Evolutionary conservation across 2,797 vertebrate genomes (phyloP).

Genomic region (Lepus townsendii): DNA sequence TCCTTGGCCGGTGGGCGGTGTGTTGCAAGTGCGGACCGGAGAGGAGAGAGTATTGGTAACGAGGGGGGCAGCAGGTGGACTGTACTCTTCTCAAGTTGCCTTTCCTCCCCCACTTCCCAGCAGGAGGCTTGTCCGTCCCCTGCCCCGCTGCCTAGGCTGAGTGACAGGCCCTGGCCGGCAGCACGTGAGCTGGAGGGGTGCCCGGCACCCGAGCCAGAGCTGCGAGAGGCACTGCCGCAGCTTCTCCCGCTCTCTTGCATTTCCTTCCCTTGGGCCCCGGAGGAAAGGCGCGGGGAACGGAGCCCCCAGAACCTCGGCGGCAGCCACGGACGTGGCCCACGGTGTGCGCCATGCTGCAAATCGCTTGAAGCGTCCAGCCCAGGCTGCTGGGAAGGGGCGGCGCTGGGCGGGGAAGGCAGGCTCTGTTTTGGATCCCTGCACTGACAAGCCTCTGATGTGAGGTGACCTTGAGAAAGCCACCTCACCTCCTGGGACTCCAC

Average conservation of each 20-base stretch:
- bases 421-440: not conserved
- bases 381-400: not conserved
- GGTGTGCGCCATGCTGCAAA: no score
- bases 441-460: not conserved
- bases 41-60: not conserved
- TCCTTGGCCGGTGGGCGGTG: not conserved
- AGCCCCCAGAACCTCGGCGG: not conserved
- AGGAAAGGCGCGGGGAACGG: not conserved
- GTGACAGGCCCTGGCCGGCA: not conserved
- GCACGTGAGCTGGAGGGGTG: not conserved
- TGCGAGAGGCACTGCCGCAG: not conserved
- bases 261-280: not conserved
- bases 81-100: not conserved
- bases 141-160: not conserved
- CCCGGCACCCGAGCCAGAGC: not conserved
- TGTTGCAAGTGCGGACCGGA: not conserved
- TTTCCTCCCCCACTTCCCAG: not conserved
- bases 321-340: no score
- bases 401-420: not conserved
- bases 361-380: not conserved
- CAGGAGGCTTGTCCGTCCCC: not conserved
- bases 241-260: not conserved
- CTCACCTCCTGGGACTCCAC: no score
- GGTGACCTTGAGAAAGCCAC: not conserved
- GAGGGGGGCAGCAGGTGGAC: not conserved